phyloP scores from a whole-genome alignment of 2,888 invertebrate genomes.

The Exephanes ischioxanthus region DNA sequence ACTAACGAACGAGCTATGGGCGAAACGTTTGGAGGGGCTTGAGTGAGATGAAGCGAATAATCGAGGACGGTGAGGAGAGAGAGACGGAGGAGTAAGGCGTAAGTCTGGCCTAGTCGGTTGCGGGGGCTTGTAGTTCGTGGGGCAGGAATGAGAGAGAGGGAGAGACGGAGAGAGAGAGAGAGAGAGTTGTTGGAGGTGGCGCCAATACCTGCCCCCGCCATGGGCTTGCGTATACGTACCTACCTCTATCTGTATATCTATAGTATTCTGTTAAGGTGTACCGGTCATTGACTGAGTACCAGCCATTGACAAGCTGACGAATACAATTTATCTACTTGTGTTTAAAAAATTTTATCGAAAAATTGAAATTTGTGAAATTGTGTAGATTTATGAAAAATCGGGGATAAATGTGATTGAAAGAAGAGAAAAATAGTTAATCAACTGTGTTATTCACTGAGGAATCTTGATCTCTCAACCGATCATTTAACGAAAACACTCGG shows the following conservation, averaged over 20 bases:
- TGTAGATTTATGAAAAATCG: neutral
- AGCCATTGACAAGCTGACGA: constrained; percentile 16
- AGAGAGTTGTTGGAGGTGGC: constrained; percentile 86
- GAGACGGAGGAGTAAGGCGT: constrained; percentile 86
- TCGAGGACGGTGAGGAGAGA: constrained; percentile 86
- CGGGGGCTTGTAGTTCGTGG: constrained; percentile 45
- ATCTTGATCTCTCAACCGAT: neutral
- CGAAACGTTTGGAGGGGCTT: constrained; percentile 80
- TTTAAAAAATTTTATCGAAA: neutral
- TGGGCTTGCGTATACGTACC: constrained; percentile 81
- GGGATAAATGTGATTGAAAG: no score
- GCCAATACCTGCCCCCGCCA: constrained; percentile 83
- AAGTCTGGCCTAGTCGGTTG: constrained; percentile 84
- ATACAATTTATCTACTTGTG: neutral
- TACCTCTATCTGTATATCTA: constrained; percentile 59
- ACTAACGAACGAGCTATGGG: constrained; percentile 39
- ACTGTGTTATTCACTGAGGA: no score
- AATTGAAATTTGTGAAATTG: neutral
- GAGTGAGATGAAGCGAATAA: constrained; percentile 84
- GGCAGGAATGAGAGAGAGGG: constrained; percentile 54
- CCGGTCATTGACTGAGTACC: constrained; percentile 47
- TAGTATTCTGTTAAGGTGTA: constrained; percentile 35
- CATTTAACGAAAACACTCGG: neutral
- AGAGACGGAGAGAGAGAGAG: constrained; percentile 8
- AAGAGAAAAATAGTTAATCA: no score